phyloP scores from a whole-genome alignment of 2,888 invertebrate genomes.

The Lasioglossum marginatum region DNA sequence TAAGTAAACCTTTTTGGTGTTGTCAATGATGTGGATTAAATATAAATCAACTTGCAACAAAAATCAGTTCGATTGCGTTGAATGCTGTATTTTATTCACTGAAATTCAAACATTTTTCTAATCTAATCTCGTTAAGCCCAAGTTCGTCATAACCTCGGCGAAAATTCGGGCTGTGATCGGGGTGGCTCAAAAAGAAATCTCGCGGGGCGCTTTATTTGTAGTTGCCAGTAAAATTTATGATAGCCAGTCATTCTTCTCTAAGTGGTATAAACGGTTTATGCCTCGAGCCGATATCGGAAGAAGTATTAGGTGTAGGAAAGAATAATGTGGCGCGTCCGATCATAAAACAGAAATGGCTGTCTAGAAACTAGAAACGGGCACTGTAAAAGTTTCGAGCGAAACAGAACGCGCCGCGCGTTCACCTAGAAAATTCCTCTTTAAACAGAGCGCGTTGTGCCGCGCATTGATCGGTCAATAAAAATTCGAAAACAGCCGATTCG shows the following conservation, averaged over 20 bases:
- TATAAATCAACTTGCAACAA: too few species aligned
- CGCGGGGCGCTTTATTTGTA: neutral
- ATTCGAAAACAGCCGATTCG: neutral
- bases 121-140: neutral
- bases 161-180: neutral
- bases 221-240: neutral
- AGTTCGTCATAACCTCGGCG: neutral
- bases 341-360: neutral
- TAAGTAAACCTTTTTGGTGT: neutral
- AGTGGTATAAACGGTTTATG: slow-evolving; percentile 4
- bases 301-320: neutral
- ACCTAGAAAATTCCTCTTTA: neutral
- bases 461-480: neutral
- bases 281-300: neutral
- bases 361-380: neutral
- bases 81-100: too few species aligned
- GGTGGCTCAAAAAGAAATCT: neutral
- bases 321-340: neutral
- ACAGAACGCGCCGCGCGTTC: neutral
- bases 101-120: too few species aligned
- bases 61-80: too few species aligned
- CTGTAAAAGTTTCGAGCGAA: neutral
- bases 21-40: too few species aligned
- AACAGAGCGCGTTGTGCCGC: neutral
- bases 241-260: neutral